Percentiles rank a stretch among this genome's conserved stretches.
Evolutionary conservation across 1,140 invertebrate species (phyloP).

Genomic region (Cydia strobilella): DNA sequence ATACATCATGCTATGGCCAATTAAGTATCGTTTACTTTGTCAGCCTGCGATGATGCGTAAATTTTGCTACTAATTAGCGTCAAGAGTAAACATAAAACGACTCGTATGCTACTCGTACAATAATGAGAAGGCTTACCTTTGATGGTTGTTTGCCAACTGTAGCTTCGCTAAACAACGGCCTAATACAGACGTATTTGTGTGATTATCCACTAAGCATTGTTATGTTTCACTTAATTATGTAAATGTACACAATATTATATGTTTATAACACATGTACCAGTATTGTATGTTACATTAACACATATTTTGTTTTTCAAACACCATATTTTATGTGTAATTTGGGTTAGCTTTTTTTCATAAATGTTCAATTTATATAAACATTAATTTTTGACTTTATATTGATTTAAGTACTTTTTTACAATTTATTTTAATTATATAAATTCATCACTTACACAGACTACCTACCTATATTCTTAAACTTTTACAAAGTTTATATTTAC

Average conservation of each 20-base stretch:
- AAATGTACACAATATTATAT: neutral
- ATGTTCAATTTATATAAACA: neutral
- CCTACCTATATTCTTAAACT: too few species aligned
- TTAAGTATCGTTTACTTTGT: neutral
- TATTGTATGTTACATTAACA: neutral
- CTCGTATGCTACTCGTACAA: neutral
- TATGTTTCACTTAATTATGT: slow-evolving; percentile 5
- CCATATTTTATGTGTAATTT: neutral
- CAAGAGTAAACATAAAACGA: neutral
- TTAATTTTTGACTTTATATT: too few species aligned
- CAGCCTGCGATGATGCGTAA: neutral
- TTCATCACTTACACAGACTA: too few species aligned
- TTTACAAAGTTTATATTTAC: too few species aligned
- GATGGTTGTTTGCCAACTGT: slow-evolving; percentile 9
- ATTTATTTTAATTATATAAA: too few species aligned
- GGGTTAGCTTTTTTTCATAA: neutral
- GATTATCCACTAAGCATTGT: slow-evolving; percentile 7
- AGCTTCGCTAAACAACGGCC: neutral
- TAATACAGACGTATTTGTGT: slow-evolving; percentile 20
- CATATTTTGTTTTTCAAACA: neutral
- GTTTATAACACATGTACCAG: neutral
- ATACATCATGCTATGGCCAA: too few species aligned
- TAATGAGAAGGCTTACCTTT: slow-evolving; percentile 24
- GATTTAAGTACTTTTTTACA: too few species aligned
- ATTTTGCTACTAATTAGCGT: neutral